A percentile compares a stretch with the other conserved stretches of the same genome.
phyloP scores from a whole-genome alignment of 2,888 invertebrate genomes.

The Dione vanillae region DNA sequence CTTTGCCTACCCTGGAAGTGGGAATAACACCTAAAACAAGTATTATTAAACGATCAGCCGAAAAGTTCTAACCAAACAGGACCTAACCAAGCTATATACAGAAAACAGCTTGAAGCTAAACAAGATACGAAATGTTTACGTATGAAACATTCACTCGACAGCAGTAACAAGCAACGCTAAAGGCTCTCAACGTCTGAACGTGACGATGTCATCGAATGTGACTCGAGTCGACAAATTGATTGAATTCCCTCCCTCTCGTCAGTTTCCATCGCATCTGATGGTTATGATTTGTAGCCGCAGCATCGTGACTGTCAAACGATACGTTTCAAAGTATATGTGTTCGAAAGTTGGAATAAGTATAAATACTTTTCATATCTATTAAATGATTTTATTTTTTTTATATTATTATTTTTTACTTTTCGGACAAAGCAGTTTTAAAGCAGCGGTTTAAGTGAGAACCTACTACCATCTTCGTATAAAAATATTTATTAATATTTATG shows the following conservation, averaged over 20 bases:
- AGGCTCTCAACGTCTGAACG: constrained; percentile 19
- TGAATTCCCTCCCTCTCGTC: constrained; percentile 27
- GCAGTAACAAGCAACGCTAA: neutral
- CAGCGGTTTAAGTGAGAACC: no score
- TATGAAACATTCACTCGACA: constrained; percentile 3
- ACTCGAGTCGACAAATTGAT: constrained; percentile 31
- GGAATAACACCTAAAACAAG: no score
- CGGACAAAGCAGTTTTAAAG: no score
- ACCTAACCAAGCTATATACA: no score
- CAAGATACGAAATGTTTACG: neutral
- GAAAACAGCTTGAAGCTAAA: neutral
- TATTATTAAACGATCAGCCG: no score
- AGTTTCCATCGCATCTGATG: neutral
- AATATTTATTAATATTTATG: no score
- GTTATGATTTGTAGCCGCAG: constrained; percentile 22
- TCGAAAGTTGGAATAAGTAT: neutral
- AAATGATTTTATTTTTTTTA: no score
- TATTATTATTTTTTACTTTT: no score
- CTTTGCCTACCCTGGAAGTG: no score
- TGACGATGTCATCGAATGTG: constrained; percentile 17
- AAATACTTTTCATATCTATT: no score
- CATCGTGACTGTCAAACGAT: neutral
- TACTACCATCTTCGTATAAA: no score
- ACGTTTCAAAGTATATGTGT: neutral
- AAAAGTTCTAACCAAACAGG: no score